Evolutionary conservation across 2,888 invertebrate species (phyloP).

Genomic region (Epinotia ramella): DNA sequence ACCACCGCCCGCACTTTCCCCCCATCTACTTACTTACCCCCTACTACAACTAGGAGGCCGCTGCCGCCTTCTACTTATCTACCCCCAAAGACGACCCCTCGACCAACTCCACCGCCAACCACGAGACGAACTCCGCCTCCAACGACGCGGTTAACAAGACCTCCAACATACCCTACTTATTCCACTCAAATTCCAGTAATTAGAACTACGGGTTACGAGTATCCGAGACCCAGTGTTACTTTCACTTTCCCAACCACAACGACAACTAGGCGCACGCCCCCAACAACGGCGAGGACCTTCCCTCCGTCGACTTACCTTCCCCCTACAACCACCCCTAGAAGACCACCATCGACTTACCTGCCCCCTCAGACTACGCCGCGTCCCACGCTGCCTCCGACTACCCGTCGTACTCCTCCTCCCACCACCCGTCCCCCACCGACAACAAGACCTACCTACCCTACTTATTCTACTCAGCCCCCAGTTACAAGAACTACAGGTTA

Average conservation of each 20-base stretch:
- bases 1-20: constrained; percentile 54
- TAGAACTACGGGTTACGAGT: constrained; percentile 45
- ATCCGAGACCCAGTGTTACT: constrained; percentile 53
- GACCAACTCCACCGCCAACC: constrained; percentile 52
- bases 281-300: constrained; percentile 16
- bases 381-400: constrained; percentile 51
- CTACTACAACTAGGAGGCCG: constrained; percentile 52
- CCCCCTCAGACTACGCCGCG: constrained; percentile 47
- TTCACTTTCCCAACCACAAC: constrained; percentile 52
- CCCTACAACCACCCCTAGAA: constrained; percentile 16
- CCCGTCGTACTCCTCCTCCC: constrained; percentile 45
- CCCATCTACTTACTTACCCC: constrained; percentile 54
- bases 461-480: constrained; percentile 39
- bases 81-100: constrained; percentile 45
- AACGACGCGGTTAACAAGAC: constrained; percentile 46
- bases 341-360: constrained; percentile 47
- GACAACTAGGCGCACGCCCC: constrained; percentile 3
- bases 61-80: constrained; percentile 49
- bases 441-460: constrained; percentile 30
- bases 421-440: constrained; percentile 44
- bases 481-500: constrained; percentile 61
- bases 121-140: constrained; percentile 8
- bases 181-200: constrained; percentile 47
- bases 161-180: constrained; percentile 48
- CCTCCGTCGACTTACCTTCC: constrained; percentile 25